phyloP scores from a whole-genome alignment of 2,113 vertebrate genomes.

The Pica pica region DNA sequence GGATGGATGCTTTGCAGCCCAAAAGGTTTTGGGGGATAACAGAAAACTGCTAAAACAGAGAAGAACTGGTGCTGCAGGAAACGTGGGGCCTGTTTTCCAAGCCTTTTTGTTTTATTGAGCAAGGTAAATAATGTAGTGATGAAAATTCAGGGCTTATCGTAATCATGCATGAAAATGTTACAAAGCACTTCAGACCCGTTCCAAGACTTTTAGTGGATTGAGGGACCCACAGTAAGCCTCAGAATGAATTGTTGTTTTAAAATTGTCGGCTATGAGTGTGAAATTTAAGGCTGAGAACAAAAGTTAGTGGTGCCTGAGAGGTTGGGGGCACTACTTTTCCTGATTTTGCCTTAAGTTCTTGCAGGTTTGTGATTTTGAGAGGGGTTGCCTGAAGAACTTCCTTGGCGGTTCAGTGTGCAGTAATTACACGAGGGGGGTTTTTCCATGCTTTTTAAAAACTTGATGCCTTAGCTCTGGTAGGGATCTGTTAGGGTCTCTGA shows the following conservation, averaged over 20 bases:
- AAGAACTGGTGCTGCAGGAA: conserved; percentile 43
- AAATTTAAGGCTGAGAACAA: not conserved
- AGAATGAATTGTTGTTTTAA: not conserved
- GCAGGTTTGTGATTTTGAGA: not conserved
- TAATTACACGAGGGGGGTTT: not conserved
- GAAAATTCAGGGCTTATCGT: not conserved
- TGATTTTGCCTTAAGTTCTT: not conserved
- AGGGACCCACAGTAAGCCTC: not conserved
- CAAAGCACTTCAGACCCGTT: not conserved
- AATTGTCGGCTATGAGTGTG: not conserved
- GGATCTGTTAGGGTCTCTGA: not conserved
- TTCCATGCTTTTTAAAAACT: not conserved
- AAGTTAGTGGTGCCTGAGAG: not conserved
- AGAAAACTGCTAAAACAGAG: not conserved
- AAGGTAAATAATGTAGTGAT: conserved; percentile 51
- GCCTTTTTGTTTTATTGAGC: conserved; percentile 32
- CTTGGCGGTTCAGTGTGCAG: not conserved
- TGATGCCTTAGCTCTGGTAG: not conserved
- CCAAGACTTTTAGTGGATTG: not conserved
- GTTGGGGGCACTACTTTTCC: not conserved
- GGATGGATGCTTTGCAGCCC: conserved; percentile 30
- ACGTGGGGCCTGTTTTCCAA: conserved; percentile 27
- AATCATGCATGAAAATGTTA: not conserved
- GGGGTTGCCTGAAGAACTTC: not conserved
- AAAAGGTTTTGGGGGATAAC: not conserved